These are phyloP conservation scores for Microctenopoma stevenorrisi DNA, from an alignment of 2,797 vertebrate species.

Conservation along the genomic window DNA sequence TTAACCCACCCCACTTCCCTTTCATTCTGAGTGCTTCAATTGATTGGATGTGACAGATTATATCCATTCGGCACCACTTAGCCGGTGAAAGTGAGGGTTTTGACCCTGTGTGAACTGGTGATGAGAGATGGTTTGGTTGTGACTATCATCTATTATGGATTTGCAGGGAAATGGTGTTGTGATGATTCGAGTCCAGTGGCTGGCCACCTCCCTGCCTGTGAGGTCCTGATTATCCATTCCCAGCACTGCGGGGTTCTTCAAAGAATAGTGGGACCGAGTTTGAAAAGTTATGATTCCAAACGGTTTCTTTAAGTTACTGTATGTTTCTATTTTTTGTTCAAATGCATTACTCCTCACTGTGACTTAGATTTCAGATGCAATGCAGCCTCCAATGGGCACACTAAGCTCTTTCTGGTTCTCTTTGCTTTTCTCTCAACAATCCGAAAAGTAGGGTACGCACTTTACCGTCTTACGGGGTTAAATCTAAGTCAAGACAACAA, in stretches of 20 bases:
- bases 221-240: constrained; percentile 44
- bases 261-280: constrained; percentile 20
- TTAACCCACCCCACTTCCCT: constrained; percentile 37
- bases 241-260: constrained; percentile 32
- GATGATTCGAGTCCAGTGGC: constrained; percentile 43
- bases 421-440: not conserved
- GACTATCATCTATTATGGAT: constrained; percentile 62
- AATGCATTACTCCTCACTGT: not conserved
- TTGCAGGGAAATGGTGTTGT: constrained; percentile 30
- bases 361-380: constrained; percentile 1
- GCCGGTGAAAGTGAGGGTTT: constrained; percentile 34
- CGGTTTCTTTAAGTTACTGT: not conserved
- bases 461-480: not conserved
- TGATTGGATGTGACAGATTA: constrained; percentile 70
- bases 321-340: not conserved
- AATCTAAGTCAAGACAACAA: not conserved
- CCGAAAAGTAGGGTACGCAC: not conserved
- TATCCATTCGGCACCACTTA: constrained; percentile 53
- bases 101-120: constrained; percentile 50
- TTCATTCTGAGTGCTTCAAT: constrained; percentile 39
- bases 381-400: not conserved
- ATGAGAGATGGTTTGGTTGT: constrained; percentile 46
- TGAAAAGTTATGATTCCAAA: constrained; percentile 30
- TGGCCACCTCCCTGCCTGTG: not conserved
- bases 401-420: not conserved